Evolutionary conservation across 2,797 vertebrate species (phyloP).

Genomic region (Chelmon rostratus): DNA sequence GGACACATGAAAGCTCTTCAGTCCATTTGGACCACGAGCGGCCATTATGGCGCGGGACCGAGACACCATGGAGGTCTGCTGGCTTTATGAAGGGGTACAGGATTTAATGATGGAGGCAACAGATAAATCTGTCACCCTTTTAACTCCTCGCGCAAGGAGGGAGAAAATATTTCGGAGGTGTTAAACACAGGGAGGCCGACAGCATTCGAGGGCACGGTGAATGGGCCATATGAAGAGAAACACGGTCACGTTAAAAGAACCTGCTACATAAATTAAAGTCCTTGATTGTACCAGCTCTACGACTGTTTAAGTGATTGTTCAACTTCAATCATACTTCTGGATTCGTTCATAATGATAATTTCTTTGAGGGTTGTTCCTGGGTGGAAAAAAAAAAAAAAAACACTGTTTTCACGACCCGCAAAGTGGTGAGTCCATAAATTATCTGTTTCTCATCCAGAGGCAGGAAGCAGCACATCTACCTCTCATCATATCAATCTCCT

Average conservation of each 20-base stretch:
- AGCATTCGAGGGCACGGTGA: conserved; percentile 52
- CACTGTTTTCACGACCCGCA: conserved; percentile 48
- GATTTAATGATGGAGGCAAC: conserved; percentile 77
- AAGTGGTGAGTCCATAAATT: conserved; percentile 78
- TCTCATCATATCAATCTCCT: conserved; percentile 81
- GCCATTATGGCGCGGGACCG: conserved; percentile 69
- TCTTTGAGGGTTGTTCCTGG: conserved; percentile 71
- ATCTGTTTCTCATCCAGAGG: conserved; percentile 59
- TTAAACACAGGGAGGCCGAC: conserved; percentile 63
- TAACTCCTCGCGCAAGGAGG: conserved; percentile 65
- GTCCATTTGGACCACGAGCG: conserved; percentile 80
- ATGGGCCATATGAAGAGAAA: conserved; percentile 46
- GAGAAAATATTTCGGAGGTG: conserved; percentile 64
- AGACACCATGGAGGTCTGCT: conserved; percentile 72
- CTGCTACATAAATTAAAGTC: conserved; percentile 70
- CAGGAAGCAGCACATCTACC: conserved; percentile 78
- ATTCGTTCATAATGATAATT: conserved; percentile 72
- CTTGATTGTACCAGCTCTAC: conserved; percentile 68
- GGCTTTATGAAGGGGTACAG: conserved; percentile 64
- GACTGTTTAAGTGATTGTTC: conserved; percentile 77
- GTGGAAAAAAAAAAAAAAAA: background rate
- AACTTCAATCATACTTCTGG: conserved; percentile 73
- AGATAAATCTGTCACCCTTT: conserved; percentile 73
- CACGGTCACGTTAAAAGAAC: conserved; percentile 48
- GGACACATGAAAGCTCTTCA: conserved; percentile 83